Evolutionary conservation across 2,888 invertebrate genomes (phyloP).

Genomic region (Syrista parreyssii): DNA sequence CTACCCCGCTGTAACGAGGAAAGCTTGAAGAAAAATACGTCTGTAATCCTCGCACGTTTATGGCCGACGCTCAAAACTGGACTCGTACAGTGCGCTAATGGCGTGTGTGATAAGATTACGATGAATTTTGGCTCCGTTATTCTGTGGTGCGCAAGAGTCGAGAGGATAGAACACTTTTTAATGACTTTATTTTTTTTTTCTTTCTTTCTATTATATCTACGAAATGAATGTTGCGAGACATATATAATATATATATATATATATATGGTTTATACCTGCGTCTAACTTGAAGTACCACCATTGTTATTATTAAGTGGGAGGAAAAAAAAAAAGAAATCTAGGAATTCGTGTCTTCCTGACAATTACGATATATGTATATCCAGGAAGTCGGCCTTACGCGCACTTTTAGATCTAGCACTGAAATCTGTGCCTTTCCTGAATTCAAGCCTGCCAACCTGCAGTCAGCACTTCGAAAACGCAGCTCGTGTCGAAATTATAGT

Average conservation of each 20-base stretch:
- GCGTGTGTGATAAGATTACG: neutral
- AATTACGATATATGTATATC: slow-evolving; percentile 22
- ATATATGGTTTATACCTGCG: slow-evolving; percentile 14
- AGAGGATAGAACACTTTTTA: slow-evolving; percentile 30
- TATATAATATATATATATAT: slow-evolving; percentile 13
- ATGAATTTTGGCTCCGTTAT: slow-evolving; percentile 54
- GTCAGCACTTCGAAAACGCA: slow-evolving; percentile 15
- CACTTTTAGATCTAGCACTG: slow-evolving; percentile 46
- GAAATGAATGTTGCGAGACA: too few species aligned
- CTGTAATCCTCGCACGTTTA: neutral
- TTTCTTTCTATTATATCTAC: too few species aligned
- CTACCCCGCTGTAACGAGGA: too few species aligned
- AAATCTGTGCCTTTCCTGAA: slow-evolving; percentile 57
- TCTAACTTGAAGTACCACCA: too few species aligned
- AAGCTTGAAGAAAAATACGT: slow-evolving; percentile 21
- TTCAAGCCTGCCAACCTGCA: slow-evolving; percentile 42
- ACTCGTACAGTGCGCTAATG: neutral
- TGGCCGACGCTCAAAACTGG: neutral
- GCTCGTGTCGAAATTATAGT: slow-evolving; percentile 15
- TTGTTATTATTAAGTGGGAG: too few species aligned
- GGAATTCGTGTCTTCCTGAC: slow-evolving; percentile 49
- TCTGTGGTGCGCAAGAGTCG: slow-evolving; percentile 56
- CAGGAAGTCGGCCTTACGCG: slow-evolving; percentile 45
- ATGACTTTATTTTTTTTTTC: slow-evolving; percentile 23
- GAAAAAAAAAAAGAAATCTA: slow-evolving; percentile 27